A percentile compares a stretch with the other conserved stretches of the same genome.
Evolutionary conservation across 1,140 invertebrate species (phyloP).

Genomic region (Lethrus apterus): DNA sequence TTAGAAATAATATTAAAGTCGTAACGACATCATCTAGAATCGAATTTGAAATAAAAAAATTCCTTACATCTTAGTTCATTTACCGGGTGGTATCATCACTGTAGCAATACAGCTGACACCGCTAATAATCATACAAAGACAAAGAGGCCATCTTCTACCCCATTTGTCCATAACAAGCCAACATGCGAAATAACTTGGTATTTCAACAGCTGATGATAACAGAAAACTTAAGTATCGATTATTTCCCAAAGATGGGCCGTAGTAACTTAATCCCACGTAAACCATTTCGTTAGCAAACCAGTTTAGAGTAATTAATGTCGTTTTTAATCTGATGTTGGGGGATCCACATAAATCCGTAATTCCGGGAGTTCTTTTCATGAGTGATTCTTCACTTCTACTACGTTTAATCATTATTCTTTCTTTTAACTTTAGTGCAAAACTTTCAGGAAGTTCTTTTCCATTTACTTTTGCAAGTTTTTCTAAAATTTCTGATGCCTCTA

Average conservation of each 20-base stretch:
- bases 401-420: constrained; percentile 62
- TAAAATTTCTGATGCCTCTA: constrained; percentile 71
- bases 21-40: constrained; percentile 64
- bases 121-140: constrained; percentile 73
- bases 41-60: constrained; percentile 22
- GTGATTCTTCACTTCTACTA: constrained; percentile 53
- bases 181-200: constrained; percentile 76
- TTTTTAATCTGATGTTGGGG: constrained; percentile 77
- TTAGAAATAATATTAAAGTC: constrained; percentile 69
- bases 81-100: constrained; percentile 67
- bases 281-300: constrained; percentile 72
- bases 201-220: constrained; percentile 72
- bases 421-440: constrained; percentile 64
- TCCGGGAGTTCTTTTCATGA: constrained; percentile 53
- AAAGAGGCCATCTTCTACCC: constrained; percentile 75
- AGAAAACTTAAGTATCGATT: constrained; percentile 83
- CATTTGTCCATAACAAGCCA: constrained; percentile 80
- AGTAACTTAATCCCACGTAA: constrained; percentile 80
- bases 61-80: neutral
- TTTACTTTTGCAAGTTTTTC: constrained; percentile 70
- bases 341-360: constrained; percentile 68
- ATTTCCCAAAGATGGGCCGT: constrained; percentile 73
- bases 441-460: constrained; percentile 62
- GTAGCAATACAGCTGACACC: constrained; percentile 75
- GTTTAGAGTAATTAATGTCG: constrained; percentile 57